Base-by-base conservation (phyloP, 2,797 vertebrate genomes). In the Tadarida brasiliensis region DNA sequence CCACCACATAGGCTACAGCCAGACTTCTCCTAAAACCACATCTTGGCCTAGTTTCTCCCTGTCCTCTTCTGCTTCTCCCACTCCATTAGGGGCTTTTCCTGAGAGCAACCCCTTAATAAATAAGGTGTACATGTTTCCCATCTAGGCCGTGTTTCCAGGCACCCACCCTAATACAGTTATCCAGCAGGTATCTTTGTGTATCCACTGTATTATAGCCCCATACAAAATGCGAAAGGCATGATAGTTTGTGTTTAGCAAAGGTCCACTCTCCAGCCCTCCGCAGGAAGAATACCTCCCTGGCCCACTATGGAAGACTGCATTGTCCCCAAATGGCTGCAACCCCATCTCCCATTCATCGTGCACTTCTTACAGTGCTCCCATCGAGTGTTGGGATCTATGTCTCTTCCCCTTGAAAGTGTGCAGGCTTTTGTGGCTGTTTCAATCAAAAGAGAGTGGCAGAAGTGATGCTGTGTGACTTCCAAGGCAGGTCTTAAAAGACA, bases 311-410 rank as follows among this genome's bases (percentile, higher is more conserved):
- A 24, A 56, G 47, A 49, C 1, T 54, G 14, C 28, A 47, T 47
- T 92, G 94, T 86, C 73, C 77, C 68, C 81, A 92, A 65, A 61
- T 14, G 59, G 22, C 20, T 80, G 9, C 39, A 90, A 70, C 16
- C 47, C 59, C 44, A 30, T 73, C 63, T 85, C 17, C 24, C 30
- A 71, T 26, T 7, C 71, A 8, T 74, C 12, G 0, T 11, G 63
- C 19, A 44, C 28, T 81, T 90, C 94, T 76, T 71, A 51, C 39
- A 73, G 44, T 19, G 56, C 49, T 83, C 19, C 47, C 70, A 59
- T 33, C 33, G 9, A 77, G 33, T 76, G 11, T 2, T 39, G 22
- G 35, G 12, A 90, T 89, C 44, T 7, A 5, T 24, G 1, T 83
- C 82, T 94, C 74, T 70, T 82, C 35, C 19, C 30, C 39, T 65